Percentiles rank a stretch among this genome's conserved stretches.
Evolutionary conservation across 2,113 vertebrate genomes (phyloP).

Genomic region (Mungos mungo): DNA sequence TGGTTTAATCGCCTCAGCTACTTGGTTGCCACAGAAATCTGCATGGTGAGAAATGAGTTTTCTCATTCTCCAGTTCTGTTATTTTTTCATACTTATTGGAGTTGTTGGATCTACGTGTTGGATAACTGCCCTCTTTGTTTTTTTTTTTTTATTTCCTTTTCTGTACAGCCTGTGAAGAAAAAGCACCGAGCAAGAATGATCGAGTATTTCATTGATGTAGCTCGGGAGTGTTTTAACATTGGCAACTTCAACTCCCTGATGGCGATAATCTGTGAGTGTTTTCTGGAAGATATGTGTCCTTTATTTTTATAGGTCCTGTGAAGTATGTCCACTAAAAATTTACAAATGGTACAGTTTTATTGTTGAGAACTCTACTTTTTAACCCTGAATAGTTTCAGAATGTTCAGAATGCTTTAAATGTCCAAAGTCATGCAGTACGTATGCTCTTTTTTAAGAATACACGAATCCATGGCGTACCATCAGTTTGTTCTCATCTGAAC

Average conservation of each 20-base stretch:
- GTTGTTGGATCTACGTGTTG: rapidly evolving
- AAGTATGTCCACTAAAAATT: neutral
- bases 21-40: slow-evolving; percentile 97
- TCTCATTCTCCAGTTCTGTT: neutral
- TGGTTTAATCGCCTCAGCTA: slow-evolving; percentile 99
- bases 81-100: neutral
- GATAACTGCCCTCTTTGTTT: neutral
- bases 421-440: too few relatives aligned
- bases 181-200: slow-evolving; percentile 94
- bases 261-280: slow-evolving; percentile 97
- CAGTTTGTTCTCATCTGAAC: neutral
- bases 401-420: neutral
- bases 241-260: slow-evolving; percentile 99
- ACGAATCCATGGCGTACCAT: neutral
- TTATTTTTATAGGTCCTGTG: neutral
- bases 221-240: slow-evolving; percentile 97
- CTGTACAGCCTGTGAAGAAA: slow-evolving; percentile 92
- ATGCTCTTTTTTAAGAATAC: neutral
- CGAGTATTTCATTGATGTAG: slow-evolving; percentile 97
- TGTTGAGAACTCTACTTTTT: neutral
- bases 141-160: neutral
- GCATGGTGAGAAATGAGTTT: slow-evolving; percentile 89
- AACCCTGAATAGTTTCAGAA: slow-evolving; percentile 4
- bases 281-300: neutral
- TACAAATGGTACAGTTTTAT: neutral